Base-by-base conservation (phyloP, 2,113 vertebrate species). In the Cathartes aura region DNA sequence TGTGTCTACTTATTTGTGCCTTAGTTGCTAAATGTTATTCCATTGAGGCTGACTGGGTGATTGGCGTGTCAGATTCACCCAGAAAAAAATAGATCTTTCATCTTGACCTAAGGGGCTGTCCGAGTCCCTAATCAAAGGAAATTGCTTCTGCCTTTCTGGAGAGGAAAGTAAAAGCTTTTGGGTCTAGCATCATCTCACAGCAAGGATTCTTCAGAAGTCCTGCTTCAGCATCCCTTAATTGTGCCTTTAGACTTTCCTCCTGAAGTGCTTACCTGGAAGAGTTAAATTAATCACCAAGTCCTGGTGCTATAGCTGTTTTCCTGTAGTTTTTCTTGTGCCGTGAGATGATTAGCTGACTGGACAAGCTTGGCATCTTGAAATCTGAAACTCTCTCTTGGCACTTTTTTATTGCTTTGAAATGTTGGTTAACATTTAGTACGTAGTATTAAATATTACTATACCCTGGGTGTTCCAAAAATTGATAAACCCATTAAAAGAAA, bases 401-500 rank as follows among this genome's bases (percentile, higher is more conserved):
- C 58, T 59, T 95, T 96, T 97, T 89, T 85, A 90, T 76, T 76
- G 70, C 83, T 43, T 95, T 79, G 40, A 90, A 96, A 96, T 80
- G 52, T 82, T 93, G 78, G 62, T 96, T 89, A 96, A 82, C 95
- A 12, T 97, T 97, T 97, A 96, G 83, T 88, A 80, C 4, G 0
- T 87, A 15, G 74, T 71, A 95, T 98, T 98, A 94, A 92, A 90
- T 90, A 92, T 79, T 90, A 50, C 48, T 87, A 2, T 81, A 94
- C 86, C 60, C 78, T 89, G 17, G 71, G 73, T 93, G 56, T 89
- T 89, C 91, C 97, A 74, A 96, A 97, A 97, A 98, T 97, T 88
- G 93, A 87, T 97, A 96, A 98, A 97, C 71, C 92, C 55, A 3
- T 97, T 92, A 98, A 92, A 21, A 90, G 62, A 90, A 93, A 58